Evolutionary conservation across 30 jellyfish, hydroid and myxozoan genomes (phyloP), one percentile per base, ranked within the genome.

Genomic region (Aurelia sp.): DNA sequence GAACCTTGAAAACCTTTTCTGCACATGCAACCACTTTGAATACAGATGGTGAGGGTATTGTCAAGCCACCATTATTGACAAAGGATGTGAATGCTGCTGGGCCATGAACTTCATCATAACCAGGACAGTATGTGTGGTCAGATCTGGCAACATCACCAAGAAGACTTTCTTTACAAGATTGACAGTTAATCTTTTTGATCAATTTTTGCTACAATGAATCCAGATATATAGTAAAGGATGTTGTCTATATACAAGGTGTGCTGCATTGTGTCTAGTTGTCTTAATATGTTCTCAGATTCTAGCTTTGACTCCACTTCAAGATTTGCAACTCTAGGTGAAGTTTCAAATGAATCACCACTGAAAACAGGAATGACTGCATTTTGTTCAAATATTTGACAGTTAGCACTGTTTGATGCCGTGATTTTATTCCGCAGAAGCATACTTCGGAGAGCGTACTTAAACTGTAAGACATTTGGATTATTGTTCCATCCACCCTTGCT

Each of bases 11-110:
- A 27, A 74, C 44, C 50, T 74, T 27, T 27, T 74, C 85, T 11
- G 21, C 17, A 70, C 23, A 70, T 30, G 18, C 21, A 13, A 70
- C 81, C 17, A 70, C 23, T 33, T 50, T 55, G 30, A 74, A 74
- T 11, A 48, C 30, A 11, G 85, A 74, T 27, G 22, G n/a, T 27
- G 85, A 74, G 13, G 85, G 85, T 11, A 55, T 48, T 48, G 85
- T 48, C 85, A 74, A 27, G 13, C 85, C 85, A 33, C 85, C 33
- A 27, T 27, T 27, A 27, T 27, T 27, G 33, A 78, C 65, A 66
- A 62, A 78, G 12, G 89, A 61, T 37, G 85, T 78, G 62, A 78
- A 78, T 78, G 89, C 89, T 21, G 89, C 89, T 61, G 89, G 81
- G 17, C 81, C 81, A 78, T 30, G 33, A 27, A 27, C 65, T n/a